These are phyloP conservation scores for Dromaius novaehollandiae DNA, from an alignment of 2,113 vertebrate genomes.

Conservation along the genomic window DNA sequence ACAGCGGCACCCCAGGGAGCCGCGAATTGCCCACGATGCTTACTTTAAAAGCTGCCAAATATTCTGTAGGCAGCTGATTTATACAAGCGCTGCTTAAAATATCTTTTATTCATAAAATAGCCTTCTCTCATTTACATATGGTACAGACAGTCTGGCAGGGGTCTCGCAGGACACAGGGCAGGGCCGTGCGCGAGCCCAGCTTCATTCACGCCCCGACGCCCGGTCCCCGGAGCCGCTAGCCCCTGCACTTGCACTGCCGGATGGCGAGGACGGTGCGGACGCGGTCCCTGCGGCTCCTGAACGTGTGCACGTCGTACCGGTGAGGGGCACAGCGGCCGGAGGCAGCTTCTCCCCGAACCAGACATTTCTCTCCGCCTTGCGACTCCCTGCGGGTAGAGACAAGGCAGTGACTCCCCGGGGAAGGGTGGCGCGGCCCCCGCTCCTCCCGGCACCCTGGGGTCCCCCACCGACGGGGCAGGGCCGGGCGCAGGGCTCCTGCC, in stretches of 20 bases:
- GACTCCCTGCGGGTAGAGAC: constrained; percentile 62
- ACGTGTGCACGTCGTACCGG: constrained; percentile 47
- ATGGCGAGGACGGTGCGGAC: constrained; percentile 58
- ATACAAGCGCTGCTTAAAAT: background rate
- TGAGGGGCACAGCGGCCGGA: constrained; percentile 62
- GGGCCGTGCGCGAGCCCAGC: background rate
- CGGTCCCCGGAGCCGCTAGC: background rate
- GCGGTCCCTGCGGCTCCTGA: constrained; percentile 57
- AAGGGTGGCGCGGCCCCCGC: background rate
- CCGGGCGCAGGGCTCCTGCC: background rate
- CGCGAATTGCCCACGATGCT: constrained; percentile 18
- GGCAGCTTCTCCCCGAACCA: constrained; percentile 71
- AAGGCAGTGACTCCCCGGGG: background rate
- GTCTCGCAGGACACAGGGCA: background rate
- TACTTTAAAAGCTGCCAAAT: constrained; percentile 29
- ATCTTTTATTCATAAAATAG: constrained; percentile 10
- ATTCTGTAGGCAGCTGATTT: background rate
- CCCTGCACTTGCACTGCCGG: constrained; percentile 70
- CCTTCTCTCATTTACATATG: constrained; percentile 40
- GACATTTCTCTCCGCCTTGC: constrained; percentile 49
- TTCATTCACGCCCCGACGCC: background rate
- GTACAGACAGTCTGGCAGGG: constrained; percentile 47
- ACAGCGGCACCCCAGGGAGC: background rate
- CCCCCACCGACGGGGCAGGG: background rate
- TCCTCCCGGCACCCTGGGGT: background rate